Evolutionary conservation across 2,797 vertebrate genomes (phyloP).

Genomic region (Phoeniculus purpureus): DNA sequence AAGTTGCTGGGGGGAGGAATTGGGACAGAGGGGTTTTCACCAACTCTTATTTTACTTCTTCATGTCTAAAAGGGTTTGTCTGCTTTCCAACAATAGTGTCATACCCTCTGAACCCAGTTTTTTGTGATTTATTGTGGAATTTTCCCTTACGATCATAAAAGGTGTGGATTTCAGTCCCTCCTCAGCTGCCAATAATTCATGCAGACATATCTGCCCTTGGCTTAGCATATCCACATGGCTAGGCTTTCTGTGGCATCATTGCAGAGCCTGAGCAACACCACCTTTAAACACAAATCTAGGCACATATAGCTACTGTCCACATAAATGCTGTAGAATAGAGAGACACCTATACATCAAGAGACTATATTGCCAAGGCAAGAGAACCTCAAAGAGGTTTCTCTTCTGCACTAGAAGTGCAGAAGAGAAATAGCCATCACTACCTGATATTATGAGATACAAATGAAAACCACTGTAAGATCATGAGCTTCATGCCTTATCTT

Average conservation of each 20-base stretch:
- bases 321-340: neutral
- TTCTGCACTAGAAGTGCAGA: neutral
- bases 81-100: neutral
- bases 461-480: neutral
- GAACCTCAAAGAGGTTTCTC: neutral
- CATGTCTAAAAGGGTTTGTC: neutral
- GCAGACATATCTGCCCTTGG: neutral
- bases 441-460: neutral
- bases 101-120: neutral
- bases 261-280: neutral
- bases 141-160: slow-evolving; percentile 4
- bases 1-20: neutral
- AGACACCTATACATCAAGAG: neutral
- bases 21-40: neutral
- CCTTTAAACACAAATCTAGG: neutral
- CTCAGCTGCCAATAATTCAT: neutral
- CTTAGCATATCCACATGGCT: neutral
- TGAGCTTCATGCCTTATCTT: neutral
- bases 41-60: neutral
- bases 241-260: neutral
- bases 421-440: neutral
- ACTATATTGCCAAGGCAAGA: neutral
- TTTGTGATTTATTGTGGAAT: neutral
- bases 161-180: neutral
- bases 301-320: neutral